phyloP scores from a whole-genome alignment of 2,797 vertebrate genomes.

The Sylvia borin region DNA sequence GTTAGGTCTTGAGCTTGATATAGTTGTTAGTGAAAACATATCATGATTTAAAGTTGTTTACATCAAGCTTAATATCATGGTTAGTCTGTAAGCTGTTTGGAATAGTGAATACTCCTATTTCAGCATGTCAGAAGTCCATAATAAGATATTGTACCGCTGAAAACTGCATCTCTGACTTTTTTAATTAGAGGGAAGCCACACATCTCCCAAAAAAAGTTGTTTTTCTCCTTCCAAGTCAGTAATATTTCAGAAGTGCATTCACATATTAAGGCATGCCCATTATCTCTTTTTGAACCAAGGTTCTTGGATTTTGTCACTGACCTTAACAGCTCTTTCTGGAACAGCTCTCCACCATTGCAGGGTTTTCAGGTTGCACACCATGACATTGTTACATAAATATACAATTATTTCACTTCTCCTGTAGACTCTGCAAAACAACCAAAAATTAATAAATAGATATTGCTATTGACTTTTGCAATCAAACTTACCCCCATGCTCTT shows the following conservation, averaged over 20 bases:
- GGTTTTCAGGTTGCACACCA: neutral
- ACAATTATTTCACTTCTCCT: neutral
- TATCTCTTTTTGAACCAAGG: neutral
- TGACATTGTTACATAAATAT: neutral
- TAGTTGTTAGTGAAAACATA: neutral
- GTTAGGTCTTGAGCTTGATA: neutral
- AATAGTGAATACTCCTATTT: neutral
- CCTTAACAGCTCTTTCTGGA: neutral
- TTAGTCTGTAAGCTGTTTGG: neutral
- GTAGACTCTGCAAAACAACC: neutral
- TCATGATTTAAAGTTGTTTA: neutral
- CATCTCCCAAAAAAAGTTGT: accelerated
- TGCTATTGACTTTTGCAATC: neutral
- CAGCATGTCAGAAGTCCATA: neutral
- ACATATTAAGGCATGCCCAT: neutral
- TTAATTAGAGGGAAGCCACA: neutral
- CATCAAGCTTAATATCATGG: neutral
- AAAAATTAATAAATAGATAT: neutral
- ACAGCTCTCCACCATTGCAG: neutral
- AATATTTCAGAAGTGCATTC: neutral
- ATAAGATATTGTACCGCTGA: neutral
- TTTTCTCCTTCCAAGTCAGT: neutral
- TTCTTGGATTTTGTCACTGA: neutral
- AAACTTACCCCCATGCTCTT: neutral
- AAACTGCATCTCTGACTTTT: neutral